Conservation (phyloP, 2,113 vertebrate genomes). For the Bos indicus region DNA sequence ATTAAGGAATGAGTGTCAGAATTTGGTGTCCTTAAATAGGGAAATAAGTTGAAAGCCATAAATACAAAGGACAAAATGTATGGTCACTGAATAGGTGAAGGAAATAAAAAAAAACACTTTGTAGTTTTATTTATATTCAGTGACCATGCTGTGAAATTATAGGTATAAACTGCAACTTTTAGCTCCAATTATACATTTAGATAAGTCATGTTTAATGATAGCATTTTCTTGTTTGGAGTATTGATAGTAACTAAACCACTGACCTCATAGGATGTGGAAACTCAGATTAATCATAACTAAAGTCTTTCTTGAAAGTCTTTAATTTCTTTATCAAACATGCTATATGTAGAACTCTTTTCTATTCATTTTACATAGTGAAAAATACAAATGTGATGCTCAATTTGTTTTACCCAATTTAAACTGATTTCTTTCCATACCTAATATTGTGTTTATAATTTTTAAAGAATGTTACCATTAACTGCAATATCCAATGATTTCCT, state of each 20-base stretch:
- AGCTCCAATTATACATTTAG: not conserved
- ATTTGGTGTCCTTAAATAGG: slow-evolving; percentile 3
- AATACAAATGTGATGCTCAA: not conserved
- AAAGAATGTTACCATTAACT: not conserved
- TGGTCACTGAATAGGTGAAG: not conserved
- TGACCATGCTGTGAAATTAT: slow-evolving; percentile 22
- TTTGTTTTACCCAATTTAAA: slow-evolving; percentile 31
- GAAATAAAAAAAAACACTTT: slow-evolving; percentile 10
- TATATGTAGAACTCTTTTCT: not conserved
- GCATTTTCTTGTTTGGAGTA: not conserved
- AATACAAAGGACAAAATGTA: not conserved
- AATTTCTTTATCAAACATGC: not conserved
- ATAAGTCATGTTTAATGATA: not conserved
- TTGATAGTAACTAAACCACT: not conserved
- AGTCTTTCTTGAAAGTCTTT: slow-evolving; percentile 12
- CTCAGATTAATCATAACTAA: slow-evolving; percentile 6
- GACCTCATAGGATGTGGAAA: not conserved
- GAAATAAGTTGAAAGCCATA: slow-evolving; percentile 8
- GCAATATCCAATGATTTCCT: not conserved
- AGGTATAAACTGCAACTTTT: slow-evolving; percentile 36
- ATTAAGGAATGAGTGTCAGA: slow-evolving; percentile 4
- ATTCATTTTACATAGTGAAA: not conserved
- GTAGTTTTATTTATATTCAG: slow-evolving; percentile 9
- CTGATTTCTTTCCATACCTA: not conserved
- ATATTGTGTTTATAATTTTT: not conserved